phyloP scores from a whole-genome alignment of 2,113 vertebrate species.

The Carassius carassius region DNA sequence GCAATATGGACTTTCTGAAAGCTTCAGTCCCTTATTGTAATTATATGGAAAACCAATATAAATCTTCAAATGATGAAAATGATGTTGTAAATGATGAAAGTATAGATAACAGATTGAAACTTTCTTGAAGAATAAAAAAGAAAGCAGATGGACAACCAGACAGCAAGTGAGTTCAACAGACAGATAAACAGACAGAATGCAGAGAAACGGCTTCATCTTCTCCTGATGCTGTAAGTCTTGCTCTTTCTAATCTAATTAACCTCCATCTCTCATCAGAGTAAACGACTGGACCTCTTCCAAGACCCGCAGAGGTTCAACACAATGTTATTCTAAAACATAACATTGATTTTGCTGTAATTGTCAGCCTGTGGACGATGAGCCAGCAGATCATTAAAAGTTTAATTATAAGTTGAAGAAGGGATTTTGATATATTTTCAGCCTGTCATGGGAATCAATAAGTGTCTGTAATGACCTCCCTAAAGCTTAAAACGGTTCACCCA shows the following conservation, averaged over 20 bases:
- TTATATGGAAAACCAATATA: neutral
- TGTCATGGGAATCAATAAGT: constrained; percentile 2
- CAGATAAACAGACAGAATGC: neutral
- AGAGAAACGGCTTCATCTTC: constrained; percentile 7
- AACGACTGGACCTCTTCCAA: constrained; percentile 18
- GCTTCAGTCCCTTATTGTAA: neutral
- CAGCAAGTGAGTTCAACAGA: neutral
- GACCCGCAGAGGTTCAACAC: neutral
- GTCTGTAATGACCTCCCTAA: neutral
- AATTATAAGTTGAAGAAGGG: constrained; percentile 15
- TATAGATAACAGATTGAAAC: too few species aligned
- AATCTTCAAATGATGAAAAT: neutral
- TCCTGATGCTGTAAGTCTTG: neutral
- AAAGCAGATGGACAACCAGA: neutral
- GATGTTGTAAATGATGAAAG: neutral
- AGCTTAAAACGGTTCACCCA: neutral
- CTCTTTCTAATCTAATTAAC: constrained; percentile 28
- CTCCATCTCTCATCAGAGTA: constrained; percentile 5
- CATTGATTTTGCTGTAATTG: constrained; percentile 30
- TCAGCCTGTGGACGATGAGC: constrained; percentile 4
- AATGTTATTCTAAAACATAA: constrained; percentile 20
- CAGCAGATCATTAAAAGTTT: neutral
- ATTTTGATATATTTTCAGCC: constrained; percentile 12
- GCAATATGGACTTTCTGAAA: neutral
- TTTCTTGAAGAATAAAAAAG: neutral